Base-by-base conservation (phyloP, 2,888 invertebrate species). In the Heliconius sara region DNA sequence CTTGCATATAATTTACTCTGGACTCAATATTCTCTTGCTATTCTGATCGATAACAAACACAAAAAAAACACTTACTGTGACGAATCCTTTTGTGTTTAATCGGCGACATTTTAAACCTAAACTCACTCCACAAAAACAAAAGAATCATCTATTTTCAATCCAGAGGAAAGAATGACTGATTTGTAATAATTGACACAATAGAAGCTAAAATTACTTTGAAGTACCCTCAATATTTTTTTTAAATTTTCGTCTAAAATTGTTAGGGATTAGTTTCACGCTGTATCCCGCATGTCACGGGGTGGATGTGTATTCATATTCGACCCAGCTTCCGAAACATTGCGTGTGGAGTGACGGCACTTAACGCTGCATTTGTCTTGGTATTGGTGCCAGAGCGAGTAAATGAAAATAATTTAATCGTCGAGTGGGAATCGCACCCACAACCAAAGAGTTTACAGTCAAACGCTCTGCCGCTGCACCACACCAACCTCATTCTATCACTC, bases 21-120 rank as follows among this genome's bases (percentile, higher is more conserved):
- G 10, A 39, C 39, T 1, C 16, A 16, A 47, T 16, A 52, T 3
- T 52, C 19, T 52, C 19, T 16, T 47, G 19, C 52, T 19, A 19
- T 60, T 60, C 57, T 60, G 57, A n/a, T 60, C n/a, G 22, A 60
- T 9, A n/a, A 60, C n/a, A 60, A 10, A n/a, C 60, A 60, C 1
- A 22, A 22, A n/a, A 60, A 43, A 27, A 25, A 19, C 5, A 74
- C 75, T 75, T 22, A 75, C 75, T 27, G 12, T 43, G 9, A 47
- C 25, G 27, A 27, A 75, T 75, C 30, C 75, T 75, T 10, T 65
- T 63, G 47, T 75, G 65, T 47, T 65, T 75, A 22, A 47, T 43
- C 27, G 47, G 65, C 0, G 65, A 65, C 75, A 65, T 75, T 13
- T 25, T 22, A n/a, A 65, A 43, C 27, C 65, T 43, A 12, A 19